Conservation (phyloP, 2,888 invertebrate species). For the Acanthosepion lycidas region DNA sequence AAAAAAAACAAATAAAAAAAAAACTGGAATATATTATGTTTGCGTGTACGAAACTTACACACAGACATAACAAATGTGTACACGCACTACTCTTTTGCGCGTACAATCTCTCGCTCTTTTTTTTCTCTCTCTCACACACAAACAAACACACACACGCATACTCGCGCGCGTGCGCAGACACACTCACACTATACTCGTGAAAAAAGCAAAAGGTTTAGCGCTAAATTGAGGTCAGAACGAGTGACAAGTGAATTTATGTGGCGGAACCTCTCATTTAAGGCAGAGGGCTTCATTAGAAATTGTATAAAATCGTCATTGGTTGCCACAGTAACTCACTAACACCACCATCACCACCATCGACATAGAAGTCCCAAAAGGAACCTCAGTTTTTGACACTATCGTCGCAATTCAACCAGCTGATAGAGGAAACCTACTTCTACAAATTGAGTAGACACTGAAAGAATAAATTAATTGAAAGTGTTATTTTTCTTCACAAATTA, state of each 20-base stretch:
- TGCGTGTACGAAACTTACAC: no score
- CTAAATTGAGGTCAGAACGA: background rate
- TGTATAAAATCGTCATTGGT: background rate
- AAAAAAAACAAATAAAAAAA: no score
- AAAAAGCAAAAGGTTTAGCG: background rate
- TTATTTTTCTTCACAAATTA: background rate
- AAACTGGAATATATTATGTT: no score
- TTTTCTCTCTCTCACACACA: background rate
- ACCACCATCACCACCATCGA: background rate
- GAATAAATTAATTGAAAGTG: background rate
- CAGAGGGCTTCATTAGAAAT: slow-evolving; percentile 16
- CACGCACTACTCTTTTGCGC: no score
- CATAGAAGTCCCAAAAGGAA: background rate
- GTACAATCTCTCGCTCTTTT: no score
- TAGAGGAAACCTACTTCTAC: background rate
- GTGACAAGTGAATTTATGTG: background rate
- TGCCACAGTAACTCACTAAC: background rate
- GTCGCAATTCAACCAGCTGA: background rate
- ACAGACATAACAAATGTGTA: no score
- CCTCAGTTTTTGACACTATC: background rate
- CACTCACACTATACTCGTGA: background rate
- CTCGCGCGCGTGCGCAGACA: background rate
- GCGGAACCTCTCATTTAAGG: background rate
- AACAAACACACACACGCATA: background rate
- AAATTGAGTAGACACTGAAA: background rate